phyloP scores from a whole-genome alignment of 2,888 invertebrate species.

The Cacoxenus indagator region DNA sequence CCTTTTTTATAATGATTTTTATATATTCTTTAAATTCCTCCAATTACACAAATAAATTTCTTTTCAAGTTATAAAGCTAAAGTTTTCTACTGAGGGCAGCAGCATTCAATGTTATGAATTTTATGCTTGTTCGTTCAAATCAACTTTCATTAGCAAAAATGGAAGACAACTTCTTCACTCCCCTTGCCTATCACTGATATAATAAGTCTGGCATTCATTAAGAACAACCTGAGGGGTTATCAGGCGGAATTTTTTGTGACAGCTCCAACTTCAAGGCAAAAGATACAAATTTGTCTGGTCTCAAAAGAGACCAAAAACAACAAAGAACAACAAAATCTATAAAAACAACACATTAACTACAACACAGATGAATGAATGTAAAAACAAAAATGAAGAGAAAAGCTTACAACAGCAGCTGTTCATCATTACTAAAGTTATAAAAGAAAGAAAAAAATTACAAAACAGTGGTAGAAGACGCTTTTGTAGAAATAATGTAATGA shows the following conservation, averaged over 20 bases:
- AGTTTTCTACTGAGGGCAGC: too few species aligned
- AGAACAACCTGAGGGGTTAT: background rate
- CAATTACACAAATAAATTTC: too few species aligned
- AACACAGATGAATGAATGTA: background rate
- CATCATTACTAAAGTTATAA: background rate
- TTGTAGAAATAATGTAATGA: too few species aligned
- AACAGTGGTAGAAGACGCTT: too few species aligned
- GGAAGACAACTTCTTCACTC: background rate
- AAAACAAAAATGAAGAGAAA: background rate
- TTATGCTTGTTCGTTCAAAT: background rate
- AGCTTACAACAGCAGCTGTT: constrained; percentile 2
- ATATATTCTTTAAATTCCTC: too few species aligned
- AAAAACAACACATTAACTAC: background rate
- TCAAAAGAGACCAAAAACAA: background rate
- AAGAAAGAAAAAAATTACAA: too few species aligned
- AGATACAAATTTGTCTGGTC: background rate
- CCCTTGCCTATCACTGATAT: background rate
- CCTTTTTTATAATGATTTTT: too few species aligned
- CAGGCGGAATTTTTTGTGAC: background rate
- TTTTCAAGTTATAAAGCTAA: background rate
- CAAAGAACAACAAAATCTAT: background rate
- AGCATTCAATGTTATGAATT: background rate
- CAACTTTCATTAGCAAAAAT: background rate
- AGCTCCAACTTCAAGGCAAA: too few species aligned
- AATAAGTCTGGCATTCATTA: background rate